These are phyloP conservation scores for Himalopsyche japonica DNA, from an alignment of 2,888 invertebrate genomes.

Conservation along the genomic window DNA sequence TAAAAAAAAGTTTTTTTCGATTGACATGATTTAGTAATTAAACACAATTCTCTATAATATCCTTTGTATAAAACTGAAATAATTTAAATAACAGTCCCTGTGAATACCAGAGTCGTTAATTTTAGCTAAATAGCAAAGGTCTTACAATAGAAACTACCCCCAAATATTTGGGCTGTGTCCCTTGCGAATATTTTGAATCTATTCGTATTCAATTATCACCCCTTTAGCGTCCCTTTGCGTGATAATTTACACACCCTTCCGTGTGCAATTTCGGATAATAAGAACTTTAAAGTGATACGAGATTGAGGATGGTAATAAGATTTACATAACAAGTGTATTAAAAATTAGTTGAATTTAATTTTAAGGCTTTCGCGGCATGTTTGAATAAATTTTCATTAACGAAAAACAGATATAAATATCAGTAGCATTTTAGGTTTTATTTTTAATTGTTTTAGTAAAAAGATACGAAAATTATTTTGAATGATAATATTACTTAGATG, in stretches of 20 bases:
- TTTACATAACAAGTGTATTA: neutral
- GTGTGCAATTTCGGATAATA: neutral
- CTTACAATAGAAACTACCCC: neutral
- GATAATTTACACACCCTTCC: neutral
- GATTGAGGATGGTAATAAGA: neutral
- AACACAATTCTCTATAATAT: no score
- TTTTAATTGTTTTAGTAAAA: neutral
- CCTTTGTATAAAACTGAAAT: no score
- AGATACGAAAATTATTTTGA: neutral
- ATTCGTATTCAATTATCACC: slow-evolving; percentile 20
- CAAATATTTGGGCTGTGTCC: neutral
- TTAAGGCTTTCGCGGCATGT: neutral
- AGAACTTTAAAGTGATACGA: neutral
- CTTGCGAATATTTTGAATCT: slow-evolving; percentile 1
- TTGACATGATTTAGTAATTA: no score
- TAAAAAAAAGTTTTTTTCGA: no score
- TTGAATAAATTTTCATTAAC: neutral
- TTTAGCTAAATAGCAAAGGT: neutral
- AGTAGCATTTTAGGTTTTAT: neutral
- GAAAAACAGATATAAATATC: neutral
- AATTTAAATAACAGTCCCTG: no score
- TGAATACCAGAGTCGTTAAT: no score
- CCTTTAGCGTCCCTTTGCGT: neutral
- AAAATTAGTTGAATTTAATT: neutral
- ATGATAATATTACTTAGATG: no score